Percentiles rank a stretch among this genome's conserved stretches.
These are phyloP conservation scores for Triops longicaudatus DNA, from an alignment of 1,140 invertebrate genomes.

Conservation along the genomic window DNA sequence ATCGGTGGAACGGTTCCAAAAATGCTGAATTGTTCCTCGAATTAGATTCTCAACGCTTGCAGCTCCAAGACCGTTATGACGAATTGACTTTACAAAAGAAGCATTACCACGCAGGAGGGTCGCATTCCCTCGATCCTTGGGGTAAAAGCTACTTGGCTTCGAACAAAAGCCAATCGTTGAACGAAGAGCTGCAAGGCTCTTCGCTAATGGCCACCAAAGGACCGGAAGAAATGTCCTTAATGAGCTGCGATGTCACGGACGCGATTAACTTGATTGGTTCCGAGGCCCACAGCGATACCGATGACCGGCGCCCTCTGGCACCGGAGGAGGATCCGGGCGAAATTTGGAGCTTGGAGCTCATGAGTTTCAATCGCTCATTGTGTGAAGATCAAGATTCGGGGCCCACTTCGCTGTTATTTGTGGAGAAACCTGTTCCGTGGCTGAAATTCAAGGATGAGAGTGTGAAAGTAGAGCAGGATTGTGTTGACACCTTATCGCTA, in stretches of 20 bases:
- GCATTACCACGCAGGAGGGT: background rate
- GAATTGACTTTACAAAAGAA: background rate
- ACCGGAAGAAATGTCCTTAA: background rate
- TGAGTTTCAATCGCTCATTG: background rate
- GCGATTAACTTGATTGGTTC: conserved; percentile 5
- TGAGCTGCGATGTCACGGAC: conserved; percentile 5
- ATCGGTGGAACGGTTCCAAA: background rate
- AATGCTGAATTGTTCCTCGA: background rate
- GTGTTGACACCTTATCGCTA: background rate
- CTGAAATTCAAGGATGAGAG: background rate
- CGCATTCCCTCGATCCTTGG: background rate
- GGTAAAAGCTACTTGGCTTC: background rate
- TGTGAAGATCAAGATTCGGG: background rate
- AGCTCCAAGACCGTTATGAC: background rate
- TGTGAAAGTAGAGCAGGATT: background rate
- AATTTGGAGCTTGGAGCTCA: background rate
- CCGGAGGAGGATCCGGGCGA: background rate
- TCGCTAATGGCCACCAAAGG: background rate
- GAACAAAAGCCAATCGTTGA: background rate
- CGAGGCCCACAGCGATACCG: background rate
- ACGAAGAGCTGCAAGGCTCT: background rate
- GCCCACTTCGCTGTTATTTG: background rate
- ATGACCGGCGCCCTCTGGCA: background rate
- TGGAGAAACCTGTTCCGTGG: background rate
- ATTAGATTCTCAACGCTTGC: background rate